A percentile compares a stretch with the other conserved stretches of the same genome.
Evolutionary conservation across 1,140 invertebrate species (phyloP).

Genomic region (Calliphora vicina): DNA sequence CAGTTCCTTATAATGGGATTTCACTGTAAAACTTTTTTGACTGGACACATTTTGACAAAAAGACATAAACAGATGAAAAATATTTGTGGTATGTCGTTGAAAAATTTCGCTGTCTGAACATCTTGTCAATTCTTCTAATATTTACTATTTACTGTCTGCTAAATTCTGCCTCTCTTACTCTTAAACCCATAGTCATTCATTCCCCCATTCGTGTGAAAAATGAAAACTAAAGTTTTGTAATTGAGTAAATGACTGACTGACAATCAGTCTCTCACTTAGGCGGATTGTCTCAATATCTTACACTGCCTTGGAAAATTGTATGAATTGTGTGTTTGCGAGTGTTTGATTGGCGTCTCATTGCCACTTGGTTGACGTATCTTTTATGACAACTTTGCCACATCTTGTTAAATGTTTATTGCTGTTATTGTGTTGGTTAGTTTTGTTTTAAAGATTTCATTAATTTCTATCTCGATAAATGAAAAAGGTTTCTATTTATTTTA

Average conservation of each 20-base stretch:
- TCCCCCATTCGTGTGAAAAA: neutral
- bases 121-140: neutral
- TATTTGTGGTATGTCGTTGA: too few species aligned
- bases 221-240: neutral
- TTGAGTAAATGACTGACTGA: neutral
- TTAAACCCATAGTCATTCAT: neutral
- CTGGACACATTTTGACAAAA: too few species aligned
- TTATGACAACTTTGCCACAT: conserved; percentile 31
- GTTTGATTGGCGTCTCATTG: conserved; percentile 16
- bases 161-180: too few species aligned
- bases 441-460: neutral
- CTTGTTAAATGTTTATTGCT: conserved; percentile 19
- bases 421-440: neutral
- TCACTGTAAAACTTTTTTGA: too few species aligned
- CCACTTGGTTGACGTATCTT: conserved; percentile 18
- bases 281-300: neutral
- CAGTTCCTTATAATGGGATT: too few species aligned
- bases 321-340: neutral
- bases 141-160: neutral
- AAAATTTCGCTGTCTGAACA: too few species aligned
- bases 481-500: too few species aligned
- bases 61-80: too few species aligned
- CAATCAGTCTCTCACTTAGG: neutral
- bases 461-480: too few species aligned
- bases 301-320: neutral